Evolutionary conservation across 1,140 invertebrate genomes (phyloP).

Genomic region (Bombyx mori): ASM3026992v2 NC_085119.1:11401001-11401500

Average conservation of each 20-base stretch:
- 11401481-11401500: neutral
- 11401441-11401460: neutral
- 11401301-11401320: slow-evolving; percentile 1
- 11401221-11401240: slow-evolving; percentile 2
- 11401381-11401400: slow-evolving; percentile 6
- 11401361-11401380: slow-evolving; percentile 9
- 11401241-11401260: neutral
- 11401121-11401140: slow-evolving; percentile 1
- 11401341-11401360: slow-evolving; percentile 4
- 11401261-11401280: slow-evolving; percentile 5
- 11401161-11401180: slow-evolving; percentile 4
- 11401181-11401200: slow-evolving; percentile 10
- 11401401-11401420: slow-evolving; percentile 5
- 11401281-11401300: slow-evolving; percentile 1
- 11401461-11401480: neutral
- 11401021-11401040: slow-evolving; percentile 2
- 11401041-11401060: slow-evolving; percentile 3
- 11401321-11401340: slow-evolving; percentile 8
- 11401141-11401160: slow-evolving; percentile 1
- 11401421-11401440: slow-evolving; percentile 4
- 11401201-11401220: neutral
- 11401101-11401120: slow-evolving; percentile 1
- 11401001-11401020: slow-evolving; percentile 3
- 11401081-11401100: neutral
- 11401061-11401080: neutral